Percentiles rank a stretch among this genome's conserved stretches.
Evolutionary conservation across 2,888 invertebrate species (phyloP).

Genomic region (Drosophila helvetica): DNA sequence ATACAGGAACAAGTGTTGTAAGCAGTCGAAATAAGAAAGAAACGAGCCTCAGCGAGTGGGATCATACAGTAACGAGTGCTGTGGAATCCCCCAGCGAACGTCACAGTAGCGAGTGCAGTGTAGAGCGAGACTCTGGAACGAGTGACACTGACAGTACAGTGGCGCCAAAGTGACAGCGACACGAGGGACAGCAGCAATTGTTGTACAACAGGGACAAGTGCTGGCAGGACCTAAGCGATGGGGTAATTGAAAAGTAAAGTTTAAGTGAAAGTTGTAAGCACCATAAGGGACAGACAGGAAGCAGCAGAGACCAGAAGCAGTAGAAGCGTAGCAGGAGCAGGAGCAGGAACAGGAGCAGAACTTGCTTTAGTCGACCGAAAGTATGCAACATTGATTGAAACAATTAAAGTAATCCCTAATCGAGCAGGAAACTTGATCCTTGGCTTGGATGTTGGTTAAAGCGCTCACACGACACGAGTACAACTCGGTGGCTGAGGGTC

Average conservation of each 20-base stretch:
- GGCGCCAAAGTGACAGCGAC: not conserved
- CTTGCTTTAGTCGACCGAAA: conserved; percentile 32
- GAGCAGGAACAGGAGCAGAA: conserved; percentile 17
- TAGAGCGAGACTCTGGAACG: not conserved
- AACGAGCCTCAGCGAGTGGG: too few species aligned
- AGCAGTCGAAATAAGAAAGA: not conserved
- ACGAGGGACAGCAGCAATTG: not conserved
- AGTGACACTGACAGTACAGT: not conserved
- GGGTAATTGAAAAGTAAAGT: conserved; percentile 36
- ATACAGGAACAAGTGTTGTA: not conserved
- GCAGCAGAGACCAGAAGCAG: conserved; percentile 12
- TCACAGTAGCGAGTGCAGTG: not conserved
- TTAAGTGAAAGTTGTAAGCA: conserved; percentile 39
- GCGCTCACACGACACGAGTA: not conserved
- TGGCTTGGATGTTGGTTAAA: conserved; percentile 10
- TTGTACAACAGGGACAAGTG: not conserved
- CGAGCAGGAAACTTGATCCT: conserved; percentile 33
- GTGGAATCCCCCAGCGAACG: too few species aligned
- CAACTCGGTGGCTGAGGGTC: too few species aligned
- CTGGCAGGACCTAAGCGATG: not conserved
- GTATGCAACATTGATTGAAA: conserved; percentile 43
- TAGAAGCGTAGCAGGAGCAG: conserved; percentile 2
- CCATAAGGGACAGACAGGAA: conserved; percentile 8
- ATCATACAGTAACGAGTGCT: too few species aligned
- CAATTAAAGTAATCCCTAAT: conserved; percentile 44